phyloP scores from a whole-genome alignment of 2,888 invertebrate species.

The Conchocele bisecta region DNA sequence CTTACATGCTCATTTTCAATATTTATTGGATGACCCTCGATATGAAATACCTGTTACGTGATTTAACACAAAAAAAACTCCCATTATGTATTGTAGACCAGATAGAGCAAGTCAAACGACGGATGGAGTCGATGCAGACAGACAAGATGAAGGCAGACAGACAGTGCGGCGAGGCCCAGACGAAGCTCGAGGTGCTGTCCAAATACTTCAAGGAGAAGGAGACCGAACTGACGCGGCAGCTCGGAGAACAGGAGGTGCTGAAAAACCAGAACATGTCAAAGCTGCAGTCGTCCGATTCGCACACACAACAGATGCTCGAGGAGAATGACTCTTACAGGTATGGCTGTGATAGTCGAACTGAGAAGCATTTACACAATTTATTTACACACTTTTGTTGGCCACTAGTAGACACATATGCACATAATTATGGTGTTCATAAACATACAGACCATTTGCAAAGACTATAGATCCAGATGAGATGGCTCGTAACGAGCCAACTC shows the following conservation, averaged over 20 bases:
- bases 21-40: too few species aligned
- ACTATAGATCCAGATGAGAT: too few species aligned
- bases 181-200: conserved; percentile 92
- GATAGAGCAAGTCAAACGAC: conserved; percentile 71
- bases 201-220: conserved; percentile 96
- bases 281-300: conserved; percentile 70
- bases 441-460: too few species aligned
- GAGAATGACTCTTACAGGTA: conserved; percentile 74
- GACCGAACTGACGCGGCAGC: conserved; percentile 90
- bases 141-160: conserved; percentile 86
- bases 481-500: too few species aligned
- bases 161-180: conserved; percentile 90
- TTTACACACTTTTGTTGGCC: too few species aligned
- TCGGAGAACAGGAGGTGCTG: conserved; percentile 83
- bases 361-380: too few species aligned
- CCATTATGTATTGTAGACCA: conserved; percentile 73
- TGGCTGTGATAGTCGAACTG: too few species aligned
- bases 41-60: too few species aligned
- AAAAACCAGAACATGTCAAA: conserved; percentile 79
- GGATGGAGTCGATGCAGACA: conserved; percentile 76
- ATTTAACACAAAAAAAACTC: too few species aligned
- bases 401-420: too few species aligned
- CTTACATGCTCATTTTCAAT: too few species aligned
- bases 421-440: too few species aligned
- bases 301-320: conserved; percentile 63